A percentile compares a stretch with the other conserved stretches of the same genome.
These are phyloP conservation scores for Neotoma lepida DNA, from an alignment of 2,113 vertebrate genomes.

Conservation along the genomic window DNA sequence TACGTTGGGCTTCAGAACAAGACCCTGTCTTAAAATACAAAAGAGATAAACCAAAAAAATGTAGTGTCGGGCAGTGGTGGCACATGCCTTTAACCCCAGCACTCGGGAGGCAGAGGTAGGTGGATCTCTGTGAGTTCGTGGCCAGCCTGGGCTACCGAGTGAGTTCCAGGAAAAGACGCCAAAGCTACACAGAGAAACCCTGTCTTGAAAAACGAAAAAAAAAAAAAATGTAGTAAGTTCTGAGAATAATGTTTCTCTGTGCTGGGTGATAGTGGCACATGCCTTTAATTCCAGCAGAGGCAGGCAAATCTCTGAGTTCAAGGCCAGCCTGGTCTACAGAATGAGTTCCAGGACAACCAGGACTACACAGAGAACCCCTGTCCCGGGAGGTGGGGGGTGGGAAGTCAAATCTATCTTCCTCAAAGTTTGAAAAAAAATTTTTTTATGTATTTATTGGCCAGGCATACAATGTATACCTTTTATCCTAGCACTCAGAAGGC, in stretches of 20 bases:
- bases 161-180: too few species aligned
- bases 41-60: background rate
- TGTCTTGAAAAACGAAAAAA: background rate
- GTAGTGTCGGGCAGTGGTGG: too few species aligned
- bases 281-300: background rate
- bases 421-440: background rate
- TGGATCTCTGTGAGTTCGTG: too few species aligned
- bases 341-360: background rate
- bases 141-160: too few species aligned
- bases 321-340: background rate
- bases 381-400: too few species aligned
- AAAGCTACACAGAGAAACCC: too few species aligned
- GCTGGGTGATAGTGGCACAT: background rate
- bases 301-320: background rate
- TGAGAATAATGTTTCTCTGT: slow-evolving; percentile 1
- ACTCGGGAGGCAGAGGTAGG: too few species aligned
- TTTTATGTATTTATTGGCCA: background rate
- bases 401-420: background rate
- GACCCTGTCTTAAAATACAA: background rate
- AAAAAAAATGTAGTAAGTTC: background rate
- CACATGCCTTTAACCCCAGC: too few species aligned
- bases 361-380: background rate
- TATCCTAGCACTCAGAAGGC: background rate
- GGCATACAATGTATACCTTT: background rate
- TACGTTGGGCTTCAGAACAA: background rate